These are phyloP conservation scores for Ceratotherium simum DNA, from an alignment of 2,113 vertebrate genomes.

Conservation along the genomic window DNA sequence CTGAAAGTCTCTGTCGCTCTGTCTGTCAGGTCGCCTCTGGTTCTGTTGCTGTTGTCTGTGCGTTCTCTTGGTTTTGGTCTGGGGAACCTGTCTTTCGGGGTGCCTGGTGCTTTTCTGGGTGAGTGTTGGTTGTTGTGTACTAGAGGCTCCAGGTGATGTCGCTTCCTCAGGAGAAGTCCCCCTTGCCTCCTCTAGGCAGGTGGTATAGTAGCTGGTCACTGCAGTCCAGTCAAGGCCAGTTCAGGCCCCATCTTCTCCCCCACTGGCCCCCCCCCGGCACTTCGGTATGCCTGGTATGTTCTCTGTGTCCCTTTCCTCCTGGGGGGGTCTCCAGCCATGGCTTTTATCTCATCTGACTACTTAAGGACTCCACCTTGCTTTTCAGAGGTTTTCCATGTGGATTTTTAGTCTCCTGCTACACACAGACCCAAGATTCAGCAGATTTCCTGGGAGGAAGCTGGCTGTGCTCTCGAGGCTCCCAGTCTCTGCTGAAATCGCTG, in stretches of 20 bases:
- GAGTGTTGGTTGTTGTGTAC: neutral
- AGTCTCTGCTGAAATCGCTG: neutral
- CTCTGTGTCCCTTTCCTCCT: neutral
- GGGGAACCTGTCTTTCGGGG: neutral
- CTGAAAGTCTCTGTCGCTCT: neutral
- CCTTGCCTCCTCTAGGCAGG: neutral
- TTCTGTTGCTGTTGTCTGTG: neutral
- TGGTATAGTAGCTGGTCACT: neutral
- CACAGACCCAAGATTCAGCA: too few relatives aligned
- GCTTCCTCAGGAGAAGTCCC: neutral
- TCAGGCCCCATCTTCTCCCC: too few relatives aligned
- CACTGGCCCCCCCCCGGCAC: too few relatives aligned
- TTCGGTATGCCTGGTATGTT: too few relatives aligned
- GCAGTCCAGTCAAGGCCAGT: neutral
- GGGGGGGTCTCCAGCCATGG: neutral
- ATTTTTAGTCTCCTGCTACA: too few relatives aligned
- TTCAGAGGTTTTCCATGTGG: neutral
- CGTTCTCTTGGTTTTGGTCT: neutral
- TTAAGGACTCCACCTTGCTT: neutral
- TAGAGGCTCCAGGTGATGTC: neutral
- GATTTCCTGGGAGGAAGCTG: neutral
- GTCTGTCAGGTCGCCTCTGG: neutral
- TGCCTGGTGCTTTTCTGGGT: neutral
- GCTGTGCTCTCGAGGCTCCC: neutral
- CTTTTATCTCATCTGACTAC: neutral